These are phyloP conservation scores for Leptinotarsa haldemani DNA, from an alignment of 2,888 invertebrate genomes.

Conservation along the genomic window DNA sequence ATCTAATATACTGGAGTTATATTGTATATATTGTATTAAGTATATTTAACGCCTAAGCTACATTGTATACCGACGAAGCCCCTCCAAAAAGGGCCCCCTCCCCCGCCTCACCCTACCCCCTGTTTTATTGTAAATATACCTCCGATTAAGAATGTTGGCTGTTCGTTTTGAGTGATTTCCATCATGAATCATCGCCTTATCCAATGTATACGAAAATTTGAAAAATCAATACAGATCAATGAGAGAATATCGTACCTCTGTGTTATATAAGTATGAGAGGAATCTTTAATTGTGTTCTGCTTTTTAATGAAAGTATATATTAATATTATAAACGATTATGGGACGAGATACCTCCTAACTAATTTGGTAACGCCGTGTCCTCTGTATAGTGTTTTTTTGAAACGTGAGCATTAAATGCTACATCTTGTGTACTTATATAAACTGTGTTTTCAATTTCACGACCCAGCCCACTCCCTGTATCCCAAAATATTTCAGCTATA, in stretches of 20 bases:
- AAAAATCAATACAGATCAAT: constrained; percentile 62
- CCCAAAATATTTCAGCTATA: background rate
- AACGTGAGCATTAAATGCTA: constrained; percentile 69
- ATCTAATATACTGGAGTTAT: constrained; percentile 57
- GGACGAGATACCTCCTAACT: constrained; percentile 67
- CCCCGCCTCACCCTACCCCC: constrained; percentile 40
- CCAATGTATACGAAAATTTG: constrained; percentile 75
- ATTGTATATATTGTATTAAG: constrained; percentile 58
- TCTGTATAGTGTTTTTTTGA: constrained; percentile 68
- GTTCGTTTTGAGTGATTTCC: constrained; percentile 68
- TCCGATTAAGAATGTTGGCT: constrained; percentile 66
- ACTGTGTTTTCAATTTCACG: constrained; percentile 58
- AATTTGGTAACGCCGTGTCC: constrained; percentile 67
- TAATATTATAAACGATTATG: constrained; percentile 64
- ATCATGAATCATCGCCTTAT: constrained; percentile 73
- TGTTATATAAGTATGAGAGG: constrained; percentile 65
- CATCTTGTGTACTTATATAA: constrained; percentile 68
- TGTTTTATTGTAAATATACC: constrained; percentile 61
- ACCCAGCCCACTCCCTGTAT: constrained; percentile 25
- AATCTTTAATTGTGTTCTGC: constrained; percentile 67
- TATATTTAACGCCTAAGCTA: constrained; percentile 55
- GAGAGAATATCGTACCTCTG: constrained; percentile 66
- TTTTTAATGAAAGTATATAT: constrained; percentile 67
- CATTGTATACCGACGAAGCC: constrained; percentile 53
- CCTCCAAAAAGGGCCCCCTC: constrained; percentile 32